These are phyloP conservation scores for Drosophila aff. DNA, from an alignment of 1,140 invertebrate species.

Conservation along the genomic window DNA sequence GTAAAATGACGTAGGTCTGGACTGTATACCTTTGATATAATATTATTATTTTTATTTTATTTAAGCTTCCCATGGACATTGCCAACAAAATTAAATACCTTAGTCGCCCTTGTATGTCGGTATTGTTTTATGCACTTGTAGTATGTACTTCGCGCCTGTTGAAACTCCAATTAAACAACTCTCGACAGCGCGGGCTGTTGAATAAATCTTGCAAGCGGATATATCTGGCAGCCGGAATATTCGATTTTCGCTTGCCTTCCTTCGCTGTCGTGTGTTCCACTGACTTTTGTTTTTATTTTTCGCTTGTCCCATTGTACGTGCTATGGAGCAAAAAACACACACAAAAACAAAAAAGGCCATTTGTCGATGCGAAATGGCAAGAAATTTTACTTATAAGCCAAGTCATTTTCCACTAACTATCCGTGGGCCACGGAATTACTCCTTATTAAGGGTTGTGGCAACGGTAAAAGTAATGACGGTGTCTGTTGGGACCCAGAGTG, in stretches of 20 bases:
- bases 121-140: slow-evolving; percentile 18
- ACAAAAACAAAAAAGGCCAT: slow-evolving; percentile 28
- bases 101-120: background rate
- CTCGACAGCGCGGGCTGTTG: slow-evolving; percentile 9
- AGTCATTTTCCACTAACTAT: slow-evolving; percentile 63
- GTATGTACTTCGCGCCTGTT: slow-evolving; percentile 18
- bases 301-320: slow-evolving; percentile 43
- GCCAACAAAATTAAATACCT: background rate
- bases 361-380: slow-evolving; percentile 69
- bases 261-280: background rate
- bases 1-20: background rate
- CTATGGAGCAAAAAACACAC: slow-evolving; percentile 29
- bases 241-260: slow-evolving; percentile 22
- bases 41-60: background rate
- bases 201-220: slow-evolving; percentile 27
- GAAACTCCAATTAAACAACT: slow-evolving; percentile 31
- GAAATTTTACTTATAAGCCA: slow-evolving; percentile 65
- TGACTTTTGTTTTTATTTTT: slow-evolving; percentile 6
- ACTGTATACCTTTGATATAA: background rate
- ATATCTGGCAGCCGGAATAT: slow-evolving; percentile 24
- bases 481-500: slow-evolving; percentile 4
- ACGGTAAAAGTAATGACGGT: slow-evolving; percentile 22
- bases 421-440: slow-evolving; percentile 55
- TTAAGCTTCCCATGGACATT: background rate
- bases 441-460: slow-evolving; percentile 61